Evolutionary conservation across 2,888 invertebrate genomes (phyloP).

Genomic region (Drosophila stalkeri): DNA sequence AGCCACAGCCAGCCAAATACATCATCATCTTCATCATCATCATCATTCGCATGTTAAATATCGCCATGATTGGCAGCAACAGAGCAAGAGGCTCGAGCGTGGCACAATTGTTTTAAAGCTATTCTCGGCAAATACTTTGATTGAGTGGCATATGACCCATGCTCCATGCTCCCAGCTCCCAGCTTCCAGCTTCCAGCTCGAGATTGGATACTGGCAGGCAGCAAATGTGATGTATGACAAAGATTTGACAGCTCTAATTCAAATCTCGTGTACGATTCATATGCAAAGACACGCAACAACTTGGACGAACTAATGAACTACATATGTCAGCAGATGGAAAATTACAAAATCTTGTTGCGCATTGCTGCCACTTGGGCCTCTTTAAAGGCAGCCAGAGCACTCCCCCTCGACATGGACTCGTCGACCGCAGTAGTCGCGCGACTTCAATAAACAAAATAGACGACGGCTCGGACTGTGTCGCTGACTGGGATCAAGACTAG

Average conservation of each 20-base stretch:
- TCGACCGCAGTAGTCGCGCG: constrained; percentile 40
- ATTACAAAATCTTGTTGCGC: constrained; percentile 66
- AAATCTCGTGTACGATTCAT: constrained; percentile 72
- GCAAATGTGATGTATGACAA: constrained; percentile 66
- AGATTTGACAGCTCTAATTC: constrained; percentile 80
- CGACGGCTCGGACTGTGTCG: constrained; percentile 14
- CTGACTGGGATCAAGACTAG: constrained; percentile 25
- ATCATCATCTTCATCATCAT: constrained; percentile 18
- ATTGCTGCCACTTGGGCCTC: constrained; percentile 34
- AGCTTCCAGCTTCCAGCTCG: background rate
- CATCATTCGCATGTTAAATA: constrained; percentile 9
- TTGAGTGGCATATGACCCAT: constrained; percentile 64
- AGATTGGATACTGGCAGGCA: constrained; percentile 17
- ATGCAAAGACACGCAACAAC: constrained; percentile 47
- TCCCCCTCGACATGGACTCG: constrained; percentile 50
- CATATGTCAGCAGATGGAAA: constrained; percentile 76
- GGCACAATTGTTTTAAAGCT: constrained; percentile 62
- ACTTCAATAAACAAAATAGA: constrained; percentile 65
- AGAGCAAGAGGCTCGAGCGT: constrained; percentile 16
- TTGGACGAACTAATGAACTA: constrained; percentile 69
- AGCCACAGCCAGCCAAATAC: constrained; percentile 28
- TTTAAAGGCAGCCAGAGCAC: constrained; percentile 44
- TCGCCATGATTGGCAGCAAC: constrained; percentile 12
- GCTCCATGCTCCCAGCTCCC: background rate
- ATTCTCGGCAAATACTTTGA: constrained; percentile 60